Conservation (phyloP, 2,113 vertebrate species). For the Oncorhynchus nerka region DNA sequence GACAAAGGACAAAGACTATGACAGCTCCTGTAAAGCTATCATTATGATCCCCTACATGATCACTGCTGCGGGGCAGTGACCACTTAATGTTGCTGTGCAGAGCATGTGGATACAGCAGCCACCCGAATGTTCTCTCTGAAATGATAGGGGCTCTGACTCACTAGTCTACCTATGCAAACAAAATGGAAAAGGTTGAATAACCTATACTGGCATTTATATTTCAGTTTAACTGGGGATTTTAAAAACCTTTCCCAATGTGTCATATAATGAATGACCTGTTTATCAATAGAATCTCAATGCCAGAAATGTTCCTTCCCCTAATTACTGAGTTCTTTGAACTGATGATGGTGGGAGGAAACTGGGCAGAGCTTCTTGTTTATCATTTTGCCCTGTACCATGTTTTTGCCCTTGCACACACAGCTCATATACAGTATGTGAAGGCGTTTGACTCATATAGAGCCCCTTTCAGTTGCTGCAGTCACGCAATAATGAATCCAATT, state of each 20-base stretch:
- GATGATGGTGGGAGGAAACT: not conserved
- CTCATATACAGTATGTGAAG: not conserved
- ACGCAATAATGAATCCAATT: not conserved
- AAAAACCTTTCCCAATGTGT: not conserved
- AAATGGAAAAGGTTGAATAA: not conserved
- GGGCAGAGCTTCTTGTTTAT: constrained; percentile 19
- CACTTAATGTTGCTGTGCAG: not conserved
- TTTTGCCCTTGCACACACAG: not conserved
- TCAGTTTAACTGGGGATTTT: not conserved
- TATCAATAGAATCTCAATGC: not conserved
- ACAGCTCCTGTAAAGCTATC: constrained; percentile 14
- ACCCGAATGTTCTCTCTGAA: constrained; percentile 27
- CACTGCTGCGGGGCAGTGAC: constrained; percentile 38
- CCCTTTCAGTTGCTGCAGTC: not conserved
- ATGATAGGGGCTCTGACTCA: constrained; percentile 29
- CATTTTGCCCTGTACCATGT: not conserved
- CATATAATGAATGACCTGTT: constrained; percentile 8
- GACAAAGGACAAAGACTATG: constrained; percentile 4
- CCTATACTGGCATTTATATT: constrained; percentile 20
- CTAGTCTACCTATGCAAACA: constrained; percentile 19
- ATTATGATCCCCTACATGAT: constrained; percentile 17
- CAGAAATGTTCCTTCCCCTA: constrained; percentile 4
- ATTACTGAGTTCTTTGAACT: not conserved
- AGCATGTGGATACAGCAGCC: constrained; percentile 30
- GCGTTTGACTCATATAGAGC: not conserved